These are phyloP conservation scores for Phoenicopterus ruber DNA, from an alignment of 2,113 vertebrate species.

Conservation along the genomic window DNA sequence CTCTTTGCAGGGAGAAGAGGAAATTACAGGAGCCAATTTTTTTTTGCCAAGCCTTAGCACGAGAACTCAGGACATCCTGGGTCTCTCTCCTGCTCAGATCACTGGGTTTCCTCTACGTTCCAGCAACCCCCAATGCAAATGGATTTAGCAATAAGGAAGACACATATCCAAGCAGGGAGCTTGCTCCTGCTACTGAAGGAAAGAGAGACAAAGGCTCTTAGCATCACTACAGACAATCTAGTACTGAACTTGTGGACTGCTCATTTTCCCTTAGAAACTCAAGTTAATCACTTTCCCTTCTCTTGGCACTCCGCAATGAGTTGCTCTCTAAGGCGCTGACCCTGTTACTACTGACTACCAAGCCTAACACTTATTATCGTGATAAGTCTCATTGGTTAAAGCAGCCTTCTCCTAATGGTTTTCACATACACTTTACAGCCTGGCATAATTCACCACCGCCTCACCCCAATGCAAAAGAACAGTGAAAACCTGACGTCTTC, in stretches of 20 bases:
- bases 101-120: background rate
- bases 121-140: background rate
- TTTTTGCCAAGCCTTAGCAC: background rate
- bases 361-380: background rate
- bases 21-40: slow-evolving; percentile 23
- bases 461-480: background rate
- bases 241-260: background rate
- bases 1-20: slow-evolving; percentile 37
- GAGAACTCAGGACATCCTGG: background rate
- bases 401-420: background rate
- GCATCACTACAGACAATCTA: background rate
- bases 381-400: background rate
- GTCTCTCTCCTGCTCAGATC: slow-evolving; percentile 8
- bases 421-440: background rate
- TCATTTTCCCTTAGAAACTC: slow-evolving; percentile 31
- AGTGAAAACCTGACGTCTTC: background rate
- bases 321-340: slow-evolving; percentile 6
- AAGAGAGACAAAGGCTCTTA: background rate
- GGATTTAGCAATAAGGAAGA: background rate
- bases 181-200: background rate
- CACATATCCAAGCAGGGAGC: background rate
- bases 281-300: slow-evolving; percentile 38
- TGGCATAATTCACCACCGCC: background rate
- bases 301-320: background rate
- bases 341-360: slow-evolving; percentile 21